Percentiles rank a stretch among this genome's conserved stretches.
Conservation (phyloP, 2,888 invertebrate genomes). For the Volucella bombylans region DNA sequence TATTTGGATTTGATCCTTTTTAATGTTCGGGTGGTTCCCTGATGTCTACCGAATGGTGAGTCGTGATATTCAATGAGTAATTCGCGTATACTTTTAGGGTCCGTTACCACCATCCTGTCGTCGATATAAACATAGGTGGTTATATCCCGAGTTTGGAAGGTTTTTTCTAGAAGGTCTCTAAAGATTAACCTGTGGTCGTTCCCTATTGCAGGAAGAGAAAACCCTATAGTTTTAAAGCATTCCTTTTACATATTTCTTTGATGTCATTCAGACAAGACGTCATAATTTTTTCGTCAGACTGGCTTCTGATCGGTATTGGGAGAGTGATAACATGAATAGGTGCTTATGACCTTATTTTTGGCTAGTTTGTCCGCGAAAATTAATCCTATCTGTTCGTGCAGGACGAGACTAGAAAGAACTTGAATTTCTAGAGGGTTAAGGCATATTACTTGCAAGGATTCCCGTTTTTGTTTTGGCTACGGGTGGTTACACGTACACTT, state of each 20-base stretch:
- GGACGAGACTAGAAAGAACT: neutral
- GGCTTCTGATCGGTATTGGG: conserved; percentile 1
- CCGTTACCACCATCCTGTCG: neutral
- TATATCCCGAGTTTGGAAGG: neutral
- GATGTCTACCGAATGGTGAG: no score
- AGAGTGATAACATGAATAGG: neutral
- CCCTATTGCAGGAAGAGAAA: neutral
- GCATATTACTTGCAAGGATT: conserved; percentile 1
- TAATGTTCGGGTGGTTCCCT: no score
- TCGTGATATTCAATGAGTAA: no score
- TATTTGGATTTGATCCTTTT: conserved; percentile 23
- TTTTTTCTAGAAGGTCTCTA: conserved; percentile 8
- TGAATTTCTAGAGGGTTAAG: no score
- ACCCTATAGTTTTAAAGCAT: neutral
- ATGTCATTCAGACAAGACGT: no score
- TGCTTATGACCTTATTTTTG: conserved; percentile 12
- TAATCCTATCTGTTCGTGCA: neutral
- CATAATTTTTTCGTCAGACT: neutral
- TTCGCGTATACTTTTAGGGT: no score
- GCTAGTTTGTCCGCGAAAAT: neutral
- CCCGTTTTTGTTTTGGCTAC: neutral
- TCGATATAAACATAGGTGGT: neutral
- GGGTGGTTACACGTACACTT: neutral
- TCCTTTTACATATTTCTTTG: neutral
- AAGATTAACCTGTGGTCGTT: neutral